Evolutionary conservation across 2,113 vertebrate genomes (phyloP).

Genomic region (Nanorana parkeri): DNA sequence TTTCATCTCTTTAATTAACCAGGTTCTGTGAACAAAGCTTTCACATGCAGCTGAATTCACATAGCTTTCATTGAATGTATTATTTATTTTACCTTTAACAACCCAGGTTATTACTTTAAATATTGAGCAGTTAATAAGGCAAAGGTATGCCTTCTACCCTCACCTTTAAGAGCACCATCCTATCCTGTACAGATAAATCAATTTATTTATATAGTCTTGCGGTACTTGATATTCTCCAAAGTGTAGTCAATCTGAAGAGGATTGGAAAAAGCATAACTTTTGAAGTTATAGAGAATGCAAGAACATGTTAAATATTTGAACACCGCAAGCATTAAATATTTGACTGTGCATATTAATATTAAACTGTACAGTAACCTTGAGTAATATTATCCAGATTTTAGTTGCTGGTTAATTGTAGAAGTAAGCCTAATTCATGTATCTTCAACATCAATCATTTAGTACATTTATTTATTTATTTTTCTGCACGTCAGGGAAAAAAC

Average conservation of each 20-base stretch:
- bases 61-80: background rate
- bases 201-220: background rate
- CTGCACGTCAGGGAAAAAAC: background rate
- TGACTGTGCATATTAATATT: constrained; percentile 50
- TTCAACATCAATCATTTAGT: constrained; percentile 28
- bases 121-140: constrained; percentile 3
- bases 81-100: background rate
- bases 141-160: background rate
- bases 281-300: constrained; percentile 25
- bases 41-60: background rate
- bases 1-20: no score
- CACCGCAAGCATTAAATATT: constrained; percentile 37
- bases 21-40: no score
- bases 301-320: constrained; percentile 47
- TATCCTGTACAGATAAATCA: background rate
- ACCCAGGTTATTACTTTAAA: background rate
- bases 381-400: constrained; percentile 9
- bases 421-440: constrained; percentile 23
- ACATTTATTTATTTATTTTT: background rate
- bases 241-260: constrained; percentile 11
- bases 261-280: constrained; percentile 9
- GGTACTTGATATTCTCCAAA: background rate
- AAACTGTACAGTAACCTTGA: constrained; percentile 30
- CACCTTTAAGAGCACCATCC: background rate
- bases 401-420: constrained; percentile 13